Conservation (phyloP, 2,888 invertebrate species). For the Plagodis pulveraria region DNA sequence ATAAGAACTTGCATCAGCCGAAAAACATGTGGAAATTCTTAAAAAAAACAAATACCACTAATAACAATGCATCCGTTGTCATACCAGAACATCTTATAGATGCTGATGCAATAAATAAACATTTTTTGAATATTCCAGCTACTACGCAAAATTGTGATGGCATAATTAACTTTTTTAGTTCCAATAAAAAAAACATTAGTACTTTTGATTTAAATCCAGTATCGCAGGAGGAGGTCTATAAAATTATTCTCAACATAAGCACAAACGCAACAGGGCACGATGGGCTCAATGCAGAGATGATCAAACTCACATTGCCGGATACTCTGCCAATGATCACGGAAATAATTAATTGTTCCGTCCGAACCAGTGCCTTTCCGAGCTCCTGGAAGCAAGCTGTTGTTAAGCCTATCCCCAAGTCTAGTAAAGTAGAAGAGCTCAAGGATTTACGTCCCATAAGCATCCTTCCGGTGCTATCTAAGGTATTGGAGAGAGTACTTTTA, state of each 20-base stretch:
- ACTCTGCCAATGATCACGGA: neutral
- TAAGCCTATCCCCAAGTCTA: neutral
- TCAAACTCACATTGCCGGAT: neutral
- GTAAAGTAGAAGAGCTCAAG: neutral
- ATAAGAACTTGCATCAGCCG: neutral
- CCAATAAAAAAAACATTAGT: neutral
- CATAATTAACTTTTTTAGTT: neutral
- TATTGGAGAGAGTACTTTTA: neutral
- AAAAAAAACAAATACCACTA: neutral
- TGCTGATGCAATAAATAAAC: neutral
- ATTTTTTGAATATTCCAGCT: neutral
- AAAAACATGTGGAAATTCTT: neutral
- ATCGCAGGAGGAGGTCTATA: neutral
- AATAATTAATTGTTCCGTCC: neutral
- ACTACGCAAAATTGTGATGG: neutral
- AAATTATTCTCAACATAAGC: neutral
- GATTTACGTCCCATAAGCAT: conserved; percentile 1
- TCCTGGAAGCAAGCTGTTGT: neutral
- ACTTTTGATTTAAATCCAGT: neutral
- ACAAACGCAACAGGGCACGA: conserved; percentile 1
- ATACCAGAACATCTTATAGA: neutral
- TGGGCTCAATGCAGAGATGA: neutral
- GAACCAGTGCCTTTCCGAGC: neutral
- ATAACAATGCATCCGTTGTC: neutral
- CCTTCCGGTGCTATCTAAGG: neutral